phyloP scores from a whole-genome alignment of 2,888 invertebrate species.

The Lymantria dispar region DNA sequence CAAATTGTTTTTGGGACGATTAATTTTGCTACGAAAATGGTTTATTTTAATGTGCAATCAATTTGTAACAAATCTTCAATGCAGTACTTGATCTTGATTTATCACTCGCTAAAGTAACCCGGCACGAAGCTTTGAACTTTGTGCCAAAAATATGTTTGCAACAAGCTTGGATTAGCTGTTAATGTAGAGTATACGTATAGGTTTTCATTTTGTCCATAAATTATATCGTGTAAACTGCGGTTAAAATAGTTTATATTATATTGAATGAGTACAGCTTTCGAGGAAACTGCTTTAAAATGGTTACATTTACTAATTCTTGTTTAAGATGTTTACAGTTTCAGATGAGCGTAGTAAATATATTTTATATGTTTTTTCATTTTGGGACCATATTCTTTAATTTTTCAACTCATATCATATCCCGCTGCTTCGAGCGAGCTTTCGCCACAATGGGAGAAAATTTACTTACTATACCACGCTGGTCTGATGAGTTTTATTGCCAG shows the following conservation, averaged over 20 bases:
- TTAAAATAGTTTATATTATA: conserved; percentile 1
- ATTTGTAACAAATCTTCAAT: background rate
- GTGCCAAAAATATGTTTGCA: background rate
- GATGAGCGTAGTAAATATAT: no score
- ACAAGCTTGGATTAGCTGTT: background rate
- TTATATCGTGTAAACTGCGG: background rate
- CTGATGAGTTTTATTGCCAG: no score
- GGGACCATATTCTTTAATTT: no score
- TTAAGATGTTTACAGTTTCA: no score
- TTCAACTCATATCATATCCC: no score
- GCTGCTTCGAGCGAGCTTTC: no score
- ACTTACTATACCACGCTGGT: no score
- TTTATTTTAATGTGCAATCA: background rate
- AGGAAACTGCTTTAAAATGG: background rate
- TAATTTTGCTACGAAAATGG: no score
- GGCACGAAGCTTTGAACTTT: background rate
- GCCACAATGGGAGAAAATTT: no score
- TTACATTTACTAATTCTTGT: no score
- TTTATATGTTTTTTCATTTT: no score
- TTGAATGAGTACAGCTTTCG: background rate
- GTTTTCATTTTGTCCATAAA: conserved; percentile 1
- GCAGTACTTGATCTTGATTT: background rate
- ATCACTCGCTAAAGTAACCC: background rate
- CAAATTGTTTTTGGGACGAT: no score
- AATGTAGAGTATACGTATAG: background rate